Base-by-base conservation (phyloP, 2,888 invertebrate genomes). In the Drosophila flavopinicola region DNA sequence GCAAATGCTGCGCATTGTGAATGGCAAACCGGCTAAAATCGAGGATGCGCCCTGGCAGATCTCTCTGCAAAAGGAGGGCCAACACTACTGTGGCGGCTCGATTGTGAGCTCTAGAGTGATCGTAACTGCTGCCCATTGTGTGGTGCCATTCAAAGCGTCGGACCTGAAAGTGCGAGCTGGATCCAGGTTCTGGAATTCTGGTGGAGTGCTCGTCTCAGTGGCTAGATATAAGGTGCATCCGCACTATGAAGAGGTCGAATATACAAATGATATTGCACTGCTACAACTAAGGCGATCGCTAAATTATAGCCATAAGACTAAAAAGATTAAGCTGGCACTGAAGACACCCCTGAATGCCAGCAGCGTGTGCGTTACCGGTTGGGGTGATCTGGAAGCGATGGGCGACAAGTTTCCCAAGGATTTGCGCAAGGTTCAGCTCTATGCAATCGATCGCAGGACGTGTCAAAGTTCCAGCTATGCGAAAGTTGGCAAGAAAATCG, bases 101-200 rank as follows among this genome's bases (percentile, higher is more conserved):
- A 51, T 51, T 30, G 0, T 51, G 7, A 23, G 6, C 10, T 6
- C 10, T 1, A 10, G n/a, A 3, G 2, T 23, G 9, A 39, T 51
- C 9, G 2, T 51, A 24, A 51, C 51, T 7, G 51, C 51, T 0
- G 51, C 51, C 3, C 51, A 51, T 13, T 51, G 51, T 30, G 4
- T 39, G 17, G 0, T 0, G 0, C 6, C 1, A 7, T 15, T 13
- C 6, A 7, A 1, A 2, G 1, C 7, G 0, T 10, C 6, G 1
- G 20, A n/a, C 0, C 0, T 37, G 11, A 11, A 2, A 20, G 48
- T 48, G 37, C 51, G 51, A 23, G 39, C 30, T 10, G 51, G 51
- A n/a, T 39, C 39, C 1, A n/a, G 2, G 1, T 1, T 10, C 1
- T n/a, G 7, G 30, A 2, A 10, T 1, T 1, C 3, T 6, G 51